A percentile compares a stretch with the other conserved stretches of the same genome.
Evolutionary conservation across 2,888 invertebrate genomes (phyloP).

Genomic region (Caenorhabditis sinica): DNA sequence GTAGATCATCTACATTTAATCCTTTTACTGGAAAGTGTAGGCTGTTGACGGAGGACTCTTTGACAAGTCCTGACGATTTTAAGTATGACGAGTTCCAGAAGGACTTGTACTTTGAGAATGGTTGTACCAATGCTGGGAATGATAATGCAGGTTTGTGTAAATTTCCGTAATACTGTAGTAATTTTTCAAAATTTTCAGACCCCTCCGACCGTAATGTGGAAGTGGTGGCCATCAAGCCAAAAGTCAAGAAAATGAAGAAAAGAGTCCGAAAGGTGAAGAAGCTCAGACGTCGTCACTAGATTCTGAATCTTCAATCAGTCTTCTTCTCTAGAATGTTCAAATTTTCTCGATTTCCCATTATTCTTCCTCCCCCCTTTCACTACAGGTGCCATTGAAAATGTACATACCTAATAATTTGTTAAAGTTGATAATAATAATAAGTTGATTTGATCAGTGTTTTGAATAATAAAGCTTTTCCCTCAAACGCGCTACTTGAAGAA

Average conservation of each 20-base stretch:
- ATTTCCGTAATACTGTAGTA: not conserved
- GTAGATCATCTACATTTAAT: constrained; percentile 79
- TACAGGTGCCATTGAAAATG: constrained; percentile 62
- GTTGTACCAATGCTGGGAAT: constrained; percentile 67
- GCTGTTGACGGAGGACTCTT: constrained; percentile 77
- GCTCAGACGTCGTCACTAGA: constrained; percentile 44
- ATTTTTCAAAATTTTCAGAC: constrained; percentile 6
- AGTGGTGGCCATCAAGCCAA: constrained; percentile 55
- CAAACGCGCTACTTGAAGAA: not conserved
- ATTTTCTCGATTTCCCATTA: too few species aligned
- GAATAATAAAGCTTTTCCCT: not conserved
- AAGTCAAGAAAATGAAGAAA: constrained; percentile 49
- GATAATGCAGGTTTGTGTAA: constrained; percentile 8
- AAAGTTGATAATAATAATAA: constrained; percentile 18
- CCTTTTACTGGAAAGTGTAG: constrained; percentile 75
- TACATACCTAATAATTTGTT: constrained; percentile 42
- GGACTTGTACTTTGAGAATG: constrained; percentile 82
- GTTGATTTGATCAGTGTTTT: constrained; percentile 41
- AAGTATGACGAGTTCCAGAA: constrained; percentile 72
- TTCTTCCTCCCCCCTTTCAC: constrained; percentile 1
- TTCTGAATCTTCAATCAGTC: not conserved
- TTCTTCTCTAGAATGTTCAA: not conserved
- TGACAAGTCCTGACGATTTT: constrained; percentile 77
- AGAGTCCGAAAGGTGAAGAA: constrained; percentile 43
- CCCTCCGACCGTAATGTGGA: constrained; percentile 49